Evolutionary conservation across 2,888 invertebrate genomes (phyloP), one percentile per base, ranked within the genome.

Genomic region (Atethmia centrago): DNA sequence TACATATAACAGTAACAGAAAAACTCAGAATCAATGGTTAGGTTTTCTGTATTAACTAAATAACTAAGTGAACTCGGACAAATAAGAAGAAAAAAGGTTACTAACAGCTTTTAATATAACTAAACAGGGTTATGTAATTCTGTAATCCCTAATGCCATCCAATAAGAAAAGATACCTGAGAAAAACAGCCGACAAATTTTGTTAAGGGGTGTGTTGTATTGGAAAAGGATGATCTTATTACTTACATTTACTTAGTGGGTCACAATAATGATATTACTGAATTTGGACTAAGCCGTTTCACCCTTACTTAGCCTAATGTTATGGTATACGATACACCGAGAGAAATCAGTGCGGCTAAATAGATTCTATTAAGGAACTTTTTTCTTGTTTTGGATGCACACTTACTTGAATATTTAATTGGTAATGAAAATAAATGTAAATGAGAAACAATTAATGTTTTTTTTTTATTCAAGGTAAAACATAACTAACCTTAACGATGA

Each of bases 191-290:
- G 86, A 86, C 86, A 89, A 92, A 93, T 90, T 90, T 86, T 85
- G 89, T 91, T 92, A 92, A 88, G 87, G 86, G 86, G 88, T 87
- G 89, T 90, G 79, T 87, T 88, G 87, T 88, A 88, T 89, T 85
- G 87, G 84, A 77, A 88, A 89, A 88, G 89, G 88, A 86, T 89
- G 88, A 92, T 92, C 89, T 91, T 86, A 90, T 92, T 94, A 92
- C 88, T 77, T 74, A 86, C 90, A 90, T 90, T 92, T 92, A 92
- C 92, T 92, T 90, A 90, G 89, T 79, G 85, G 86, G 86, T 85
- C 86, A 75, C 84, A 71, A 86, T 94, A 94, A 94, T 89, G 82
- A 88, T 89, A 90, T 93, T 94, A 92, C 89, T 79, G 82, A 90
- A 92, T 87, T 91, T 89, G 82, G 85, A 77, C 77, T 82, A 82